Conservation (phyloP, 2,888 invertebrate species). For the Caenorhabditis drosophilae region DNA sequence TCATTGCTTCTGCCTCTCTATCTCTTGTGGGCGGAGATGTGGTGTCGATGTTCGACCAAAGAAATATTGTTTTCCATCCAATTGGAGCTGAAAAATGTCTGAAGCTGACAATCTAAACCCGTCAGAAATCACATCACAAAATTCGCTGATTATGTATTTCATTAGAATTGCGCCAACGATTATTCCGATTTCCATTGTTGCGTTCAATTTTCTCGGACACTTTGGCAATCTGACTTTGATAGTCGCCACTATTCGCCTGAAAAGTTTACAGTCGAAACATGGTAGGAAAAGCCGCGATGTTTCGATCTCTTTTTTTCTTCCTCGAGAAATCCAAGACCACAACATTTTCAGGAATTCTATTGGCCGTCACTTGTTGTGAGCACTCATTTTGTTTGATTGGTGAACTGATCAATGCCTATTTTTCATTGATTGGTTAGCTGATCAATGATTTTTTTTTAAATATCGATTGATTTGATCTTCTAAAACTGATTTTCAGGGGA, state of each 20-base stretch:
- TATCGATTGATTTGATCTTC: too few species aligned
- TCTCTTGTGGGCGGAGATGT: too few species aligned
- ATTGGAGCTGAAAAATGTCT: too few species aligned
- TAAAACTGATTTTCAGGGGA: too few species aligned
- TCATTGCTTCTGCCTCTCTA: too few species aligned
- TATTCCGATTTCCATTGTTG: background rate
- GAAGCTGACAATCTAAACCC: too few species aligned
- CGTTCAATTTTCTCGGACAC: background rate
- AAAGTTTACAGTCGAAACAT: background rate
- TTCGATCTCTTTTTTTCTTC: too few species aligned
- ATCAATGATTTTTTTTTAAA: too few species aligned
- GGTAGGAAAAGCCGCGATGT: background rate
- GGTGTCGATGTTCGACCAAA: too few species aligned
- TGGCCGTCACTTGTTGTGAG: background rate
- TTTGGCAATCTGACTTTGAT: background rate
- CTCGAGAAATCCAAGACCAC: background rate
- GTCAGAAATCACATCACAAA: too few species aligned
- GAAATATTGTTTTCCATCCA: too few species aligned
- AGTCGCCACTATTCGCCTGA: background rate
- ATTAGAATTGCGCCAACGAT: background rate
- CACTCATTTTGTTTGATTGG: slow-evolving; percentile 1
- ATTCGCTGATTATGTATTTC: too few species aligned
- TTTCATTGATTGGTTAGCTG: background rate
- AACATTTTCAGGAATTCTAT: background rate
- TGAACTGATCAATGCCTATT: background rate